Base-by-base conservation (phyloP, 2,797 vertebrate species). In the Spinibarbus caldwelli region DNA sequence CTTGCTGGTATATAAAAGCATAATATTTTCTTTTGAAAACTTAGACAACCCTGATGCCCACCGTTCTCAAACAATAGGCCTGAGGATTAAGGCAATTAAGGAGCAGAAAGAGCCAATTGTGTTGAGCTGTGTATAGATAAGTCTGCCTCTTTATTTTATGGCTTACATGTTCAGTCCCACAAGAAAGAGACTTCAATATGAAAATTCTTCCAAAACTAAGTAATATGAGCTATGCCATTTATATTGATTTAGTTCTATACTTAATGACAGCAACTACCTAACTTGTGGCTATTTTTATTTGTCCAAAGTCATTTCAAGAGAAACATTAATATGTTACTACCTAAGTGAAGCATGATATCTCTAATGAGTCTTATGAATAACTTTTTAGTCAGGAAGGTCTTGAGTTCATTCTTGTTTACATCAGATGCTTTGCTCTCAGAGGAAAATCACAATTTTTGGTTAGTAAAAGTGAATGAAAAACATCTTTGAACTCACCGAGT, bases 401-500 rank as follows among this genome's bases (percentile, higher is more conserved):
- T 5, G 0, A 43, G 26, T 71, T 10, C 2, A 26, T 45, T 64
- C 26, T 31, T 23, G 29, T 67, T 79, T 79, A 36, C 12, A 67
- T 23, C n/a, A 59, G 4, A 6, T 47, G 23, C 36, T 43, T 78
- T 62, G 54, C 15, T 62, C 38, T 62, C 17, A 62, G 1, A 59
- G 19, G 10, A 78, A 26, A 78, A 77, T 6, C 0, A 5, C 1
- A 9, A 23, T 10, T 2, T 15, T 31, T 29, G 17, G 29, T 78
- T 26, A 78, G 9, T 15, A 71, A 62, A 62, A 41, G 31, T 10
- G 47, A 67, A 67, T 54, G 41, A 34, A 72, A 38, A 6, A 21
- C 15, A 31, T 71, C 38, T 64, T 41, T 54, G 7, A 77, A 82
- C 96, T 93, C 90, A 98, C 97, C 97, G 66, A 99, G 94, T 83